Evolutionary conservation across 2,113 vertebrate species (phyloP), one percentile per base, ranked within the genome.

Genomic region (Theristicus caerulescens): DNA sequence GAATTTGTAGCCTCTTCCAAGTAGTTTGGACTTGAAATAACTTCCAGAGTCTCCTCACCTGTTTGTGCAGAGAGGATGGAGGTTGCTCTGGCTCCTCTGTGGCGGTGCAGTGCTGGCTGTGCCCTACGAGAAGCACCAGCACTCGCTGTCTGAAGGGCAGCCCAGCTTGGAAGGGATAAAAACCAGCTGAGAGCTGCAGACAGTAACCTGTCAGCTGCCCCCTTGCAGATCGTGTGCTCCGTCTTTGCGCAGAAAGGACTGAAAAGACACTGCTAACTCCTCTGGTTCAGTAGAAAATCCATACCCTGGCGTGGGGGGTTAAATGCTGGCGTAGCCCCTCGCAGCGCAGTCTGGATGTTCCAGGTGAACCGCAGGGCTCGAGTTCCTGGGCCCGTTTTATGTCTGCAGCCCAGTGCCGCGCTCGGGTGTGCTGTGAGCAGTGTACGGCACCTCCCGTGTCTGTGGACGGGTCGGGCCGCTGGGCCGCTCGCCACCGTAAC

Each of bases 401-500:
- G 10, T 14, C 55, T 14, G n/a, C 10, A 31, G 38, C 38, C 38
- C 69, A 24, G 14, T 15, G 7, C 25, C 7, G 44, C 21, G 9
- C 22, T 52, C 9, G 21, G 40, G 27, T 40, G 2, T 34, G 22
- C 9, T 16, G 24, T 3, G 29, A 49, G 44, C 64, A 6, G 44
- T 7, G 24, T 14, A 10, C 4, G 29, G n/a, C 66, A 24, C 36
- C 36, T 22, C n/a, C 67, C 4, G 13, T 19, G 47, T 6, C 16
- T 6, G 26, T 16, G 46, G 7, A 3, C 9, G 49, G 25, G 51
- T 16, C 2, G 1, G 19, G 36, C 17, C 17, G 9, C 67, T 16
- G 4, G 20, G 24, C 46, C 7, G 5, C 32, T 22, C 1, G 0
- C 16, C 27, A 8, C 54, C 4, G 0, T 21, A 16, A 38, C 47